These are phyloP conservation scores for Tipula lateralis DNA, from an alignment of 2,888 invertebrate species.

Conservation along the genomic window DNA sequence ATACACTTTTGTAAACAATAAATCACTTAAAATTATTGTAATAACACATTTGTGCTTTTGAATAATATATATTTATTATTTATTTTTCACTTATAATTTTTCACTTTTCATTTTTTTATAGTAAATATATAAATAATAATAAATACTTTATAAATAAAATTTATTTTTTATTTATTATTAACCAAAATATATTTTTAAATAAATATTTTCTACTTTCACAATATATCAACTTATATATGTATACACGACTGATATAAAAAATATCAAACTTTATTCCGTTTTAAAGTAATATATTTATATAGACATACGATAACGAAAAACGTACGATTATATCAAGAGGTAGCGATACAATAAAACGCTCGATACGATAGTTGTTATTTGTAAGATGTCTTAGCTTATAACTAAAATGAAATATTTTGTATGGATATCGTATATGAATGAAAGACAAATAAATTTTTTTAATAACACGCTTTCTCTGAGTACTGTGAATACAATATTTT, in stretches of 20 bases:
- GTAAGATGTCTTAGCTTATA: not conserved
- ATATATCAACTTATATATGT: not conserved
- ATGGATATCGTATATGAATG: not conserved
- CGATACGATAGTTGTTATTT: not conserved
- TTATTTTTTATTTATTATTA: not conserved
- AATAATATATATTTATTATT: not conserved
- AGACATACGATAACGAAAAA: not conserved
- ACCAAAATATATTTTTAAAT: not conserved
- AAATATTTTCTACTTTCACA: not conserved
- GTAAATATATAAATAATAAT: not conserved
- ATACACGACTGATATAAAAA: not conserved
- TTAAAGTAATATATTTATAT: not conserved
- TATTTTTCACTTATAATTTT: conserved; percentile 2
- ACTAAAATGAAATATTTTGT: not conserved
- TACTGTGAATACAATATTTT: not conserved
- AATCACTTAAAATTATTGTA: not conserved
- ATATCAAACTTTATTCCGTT: not conserved
- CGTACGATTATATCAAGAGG: not conserved
- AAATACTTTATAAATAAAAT: not conserved
- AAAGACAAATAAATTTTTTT: not conserved
- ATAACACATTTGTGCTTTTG: not conserved
- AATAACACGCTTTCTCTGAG: not conserved
- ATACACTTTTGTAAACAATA: not conserved
- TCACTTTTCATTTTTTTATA: not conserved
- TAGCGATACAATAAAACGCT: not conserved